These are phyloP conservation scores for Heliconius eleuchia DNA, from an alignment of 1,140 invertebrate genomes.

Conservation along the genomic window DNA sequence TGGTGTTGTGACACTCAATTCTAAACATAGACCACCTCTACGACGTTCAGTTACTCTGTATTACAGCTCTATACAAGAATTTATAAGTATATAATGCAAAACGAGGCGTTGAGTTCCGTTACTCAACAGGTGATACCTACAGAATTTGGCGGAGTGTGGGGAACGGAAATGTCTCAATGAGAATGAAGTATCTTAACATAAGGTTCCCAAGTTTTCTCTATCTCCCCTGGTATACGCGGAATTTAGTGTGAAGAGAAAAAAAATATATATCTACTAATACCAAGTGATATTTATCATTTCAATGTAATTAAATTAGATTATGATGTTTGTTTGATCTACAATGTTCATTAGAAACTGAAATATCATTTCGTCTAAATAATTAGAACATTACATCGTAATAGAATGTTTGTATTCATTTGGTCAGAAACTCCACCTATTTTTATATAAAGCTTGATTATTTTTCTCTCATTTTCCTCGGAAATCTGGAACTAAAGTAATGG, in stretches of 20 bases:
- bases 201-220: neutral
- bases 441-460: neutral
- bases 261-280: neutral
- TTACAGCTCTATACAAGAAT: too few species aligned
- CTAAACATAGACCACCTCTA: too few species aligned
- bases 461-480: too few species aligned
- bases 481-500: too few species aligned
- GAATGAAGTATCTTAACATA: neutral
- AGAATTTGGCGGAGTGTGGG: neutral
- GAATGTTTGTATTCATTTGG: neutral
- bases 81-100: too few species aligned
- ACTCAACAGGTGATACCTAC: neutral
- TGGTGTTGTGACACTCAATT: too few species aligned
- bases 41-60: too few species aligned
- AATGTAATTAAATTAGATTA: neutral
- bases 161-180: neutral
- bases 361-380: conserved; percentile 1
- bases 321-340: neutral
- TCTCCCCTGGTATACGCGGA: neutral
- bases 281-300: neutral
- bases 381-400: neutral
- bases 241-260: too few species aligned
- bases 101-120: neutral
- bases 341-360: neutral
- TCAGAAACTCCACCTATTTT: neutral